Conservation (phyloP, 2,113 vertebrate species). For the Poecilia latipinna region DNA sequence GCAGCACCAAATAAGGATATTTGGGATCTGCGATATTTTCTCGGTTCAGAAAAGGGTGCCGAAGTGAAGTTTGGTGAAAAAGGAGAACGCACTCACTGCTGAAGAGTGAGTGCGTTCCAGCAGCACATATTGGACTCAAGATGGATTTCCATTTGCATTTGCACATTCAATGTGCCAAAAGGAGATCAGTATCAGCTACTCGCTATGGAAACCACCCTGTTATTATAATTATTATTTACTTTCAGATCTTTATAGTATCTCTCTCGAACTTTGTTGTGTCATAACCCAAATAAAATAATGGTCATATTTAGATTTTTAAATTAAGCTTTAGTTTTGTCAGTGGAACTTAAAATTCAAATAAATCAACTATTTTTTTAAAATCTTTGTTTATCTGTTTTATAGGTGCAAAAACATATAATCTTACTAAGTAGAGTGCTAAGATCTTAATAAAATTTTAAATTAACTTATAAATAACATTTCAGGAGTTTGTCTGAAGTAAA, state of each 20-base stretch:
- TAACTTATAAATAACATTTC: too few species aligned
- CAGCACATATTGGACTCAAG: constrained; percentile 6
- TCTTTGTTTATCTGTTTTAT: neutral
- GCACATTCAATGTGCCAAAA: neutral
- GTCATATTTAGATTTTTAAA: neutral
- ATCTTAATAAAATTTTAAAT: too few species aligned
- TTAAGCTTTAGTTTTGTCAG: neutral
- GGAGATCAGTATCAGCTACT: constrained; percentile 45
- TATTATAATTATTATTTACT: neutral
- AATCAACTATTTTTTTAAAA: neutral
- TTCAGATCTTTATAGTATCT: neutral
- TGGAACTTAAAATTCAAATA: neutral
- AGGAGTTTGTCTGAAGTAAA: too few species aligned
- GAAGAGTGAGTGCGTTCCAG: constrained; percentile 7
- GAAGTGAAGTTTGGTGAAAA: neutral
- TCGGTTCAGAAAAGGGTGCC: constrained; percentile 7
- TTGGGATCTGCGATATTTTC: constrained; percentile 24
- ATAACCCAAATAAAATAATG: too few species aligned
- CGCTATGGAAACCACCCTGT: neutral
- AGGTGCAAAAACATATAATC: too few species aligned
- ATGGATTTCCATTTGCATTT: constrained; percentile 16
- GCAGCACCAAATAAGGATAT: constrained; percentile 53
- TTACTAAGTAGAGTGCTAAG: too few species aligned
- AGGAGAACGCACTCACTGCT: constrained; percentile 35
- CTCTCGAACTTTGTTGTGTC: neutral